These are phyloP conservation scores for Gibbula magus DNA, from an alignment of 2,888 invertebrate genomes.

Conservation along the genomic window DNA sequence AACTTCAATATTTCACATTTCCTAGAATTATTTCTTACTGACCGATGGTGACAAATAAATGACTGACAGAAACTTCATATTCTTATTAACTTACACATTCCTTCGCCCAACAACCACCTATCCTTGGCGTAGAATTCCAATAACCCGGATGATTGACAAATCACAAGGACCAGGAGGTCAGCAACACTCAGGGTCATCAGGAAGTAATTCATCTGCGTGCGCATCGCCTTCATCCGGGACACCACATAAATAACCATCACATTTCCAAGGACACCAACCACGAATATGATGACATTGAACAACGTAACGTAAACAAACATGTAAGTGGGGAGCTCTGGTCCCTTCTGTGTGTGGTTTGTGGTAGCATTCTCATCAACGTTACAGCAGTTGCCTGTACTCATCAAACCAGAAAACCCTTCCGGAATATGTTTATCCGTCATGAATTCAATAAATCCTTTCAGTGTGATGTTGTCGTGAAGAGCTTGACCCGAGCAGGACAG, in stretches of 20 bases:
- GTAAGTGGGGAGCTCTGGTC: constrained; percentile 26
- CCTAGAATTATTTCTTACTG: too few species aligned
- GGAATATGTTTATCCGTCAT: too few species aligned
- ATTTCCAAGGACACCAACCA: constrained; percentile 92
- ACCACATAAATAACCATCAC: constrained; percentile 95
- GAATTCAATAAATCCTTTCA: too few species aligned
- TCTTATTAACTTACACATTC: constrained; percentile 88
- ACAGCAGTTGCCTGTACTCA: too few species aligned
- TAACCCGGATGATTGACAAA: constrained; percentile 93
- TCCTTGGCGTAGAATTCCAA: constrained; percentile 93
- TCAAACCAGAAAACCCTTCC: too few species aligned
- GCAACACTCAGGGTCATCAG: constrained; percentile 94
- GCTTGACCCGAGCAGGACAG: too few species aligned
- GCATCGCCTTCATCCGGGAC: constrained; percentile 92
- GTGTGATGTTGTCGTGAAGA: too few species aligned
- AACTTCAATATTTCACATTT: too few species aligned
- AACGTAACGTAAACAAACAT: constrained; percentile 41
- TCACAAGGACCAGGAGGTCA: constrained; percentile 91
- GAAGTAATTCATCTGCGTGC: constrained; percentile 95
- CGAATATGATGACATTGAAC: constrained; percentile 86
- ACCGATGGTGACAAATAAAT: too few species aligned
- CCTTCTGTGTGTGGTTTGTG: not conserved
- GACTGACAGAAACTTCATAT: too few species aligned
- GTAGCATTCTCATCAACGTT: too few species aligned
- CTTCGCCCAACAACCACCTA: constrained; percentile 92